These are phyloP conservation scores for Neosilurus hyrtlii DNA, from an alignment of 2,797 vertebrate genomes.

Conservation along the genomic window DNA sequence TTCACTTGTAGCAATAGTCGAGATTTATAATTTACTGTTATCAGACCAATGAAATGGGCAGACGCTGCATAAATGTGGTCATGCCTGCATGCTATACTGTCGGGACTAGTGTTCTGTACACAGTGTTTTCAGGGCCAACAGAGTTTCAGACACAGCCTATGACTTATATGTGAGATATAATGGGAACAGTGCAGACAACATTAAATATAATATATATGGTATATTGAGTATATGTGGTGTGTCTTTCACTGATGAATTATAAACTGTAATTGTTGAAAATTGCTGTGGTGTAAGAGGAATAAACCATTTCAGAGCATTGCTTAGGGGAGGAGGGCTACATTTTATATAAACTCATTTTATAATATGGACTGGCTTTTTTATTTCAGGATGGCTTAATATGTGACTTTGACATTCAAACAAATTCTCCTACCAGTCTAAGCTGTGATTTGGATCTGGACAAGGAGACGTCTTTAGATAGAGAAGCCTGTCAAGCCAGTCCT, in stretches of 20 bases:
- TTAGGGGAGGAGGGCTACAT: background rate
- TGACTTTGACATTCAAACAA: constrained; percentile 18
- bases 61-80: too few relatives aligned
- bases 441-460: constrained; percentile 11
- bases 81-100: too few relatives aligned
- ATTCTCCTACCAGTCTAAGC: constrained; percentile 15
- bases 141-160: too few relatives aligned
- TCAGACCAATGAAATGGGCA: too few relatives aligned
- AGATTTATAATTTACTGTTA: too few relatives aligned
- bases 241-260: background rate
- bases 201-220: background rate
- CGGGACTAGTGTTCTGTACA: too few relatives aligned
- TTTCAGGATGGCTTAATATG: constrained; percentile 25
- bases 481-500: constrained; percentile 20
- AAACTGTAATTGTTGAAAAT: background rate
- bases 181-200: background rate
- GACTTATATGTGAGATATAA: background rate
- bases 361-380: background rate
- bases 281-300: background rate
- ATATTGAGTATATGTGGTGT: background rate
- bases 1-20: too few relatives aligned
- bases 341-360: background rate
- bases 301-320: background rate
- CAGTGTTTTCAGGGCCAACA: too few relatives aligned
- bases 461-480: constrained; percentile 17